Evolutionary conservation across 2,797 vertebrate genomes (phyloP).

Genomic region (Scolopax bukidnonensis): DNA sequence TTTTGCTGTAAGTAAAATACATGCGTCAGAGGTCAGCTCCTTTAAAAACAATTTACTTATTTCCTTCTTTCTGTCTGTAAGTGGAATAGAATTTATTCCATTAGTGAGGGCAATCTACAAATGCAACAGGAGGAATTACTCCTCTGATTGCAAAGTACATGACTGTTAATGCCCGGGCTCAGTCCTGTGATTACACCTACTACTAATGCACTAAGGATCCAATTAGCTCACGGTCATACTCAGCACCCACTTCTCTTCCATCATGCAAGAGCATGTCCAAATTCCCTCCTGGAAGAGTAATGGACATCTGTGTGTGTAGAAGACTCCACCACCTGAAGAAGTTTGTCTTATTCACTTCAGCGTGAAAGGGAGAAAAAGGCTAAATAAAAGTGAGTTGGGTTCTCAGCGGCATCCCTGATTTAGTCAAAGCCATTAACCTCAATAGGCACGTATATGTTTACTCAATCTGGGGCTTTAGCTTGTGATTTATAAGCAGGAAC

Average conservation of each 20-base stretch:
- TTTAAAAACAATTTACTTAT: constrained; percentile 1
- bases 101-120: neutral
- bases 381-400: neutral
- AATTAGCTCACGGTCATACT: neutral
- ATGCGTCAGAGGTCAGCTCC: neutral
- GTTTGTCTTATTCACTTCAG: neutral
- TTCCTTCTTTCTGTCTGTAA: neutral
- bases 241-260: neutral
- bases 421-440: neutral
- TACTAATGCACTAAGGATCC: neutral
- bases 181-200: neutral
- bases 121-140: neutral
- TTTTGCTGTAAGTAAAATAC: neutral
- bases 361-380: neutral
- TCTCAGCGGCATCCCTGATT: neutral
- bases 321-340: neutral
- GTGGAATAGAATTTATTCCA: neutral
- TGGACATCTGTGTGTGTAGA: neutral
- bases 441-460: neutral
- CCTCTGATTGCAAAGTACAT: neutral
- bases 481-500: neutral
- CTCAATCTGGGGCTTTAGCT: neutral
- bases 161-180: neutral
- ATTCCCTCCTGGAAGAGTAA: neutral
- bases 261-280: neutral